Conservation (phyloP, 2,113 vertebrate genomes). For the Gymnarchus niloticus region DNA sequence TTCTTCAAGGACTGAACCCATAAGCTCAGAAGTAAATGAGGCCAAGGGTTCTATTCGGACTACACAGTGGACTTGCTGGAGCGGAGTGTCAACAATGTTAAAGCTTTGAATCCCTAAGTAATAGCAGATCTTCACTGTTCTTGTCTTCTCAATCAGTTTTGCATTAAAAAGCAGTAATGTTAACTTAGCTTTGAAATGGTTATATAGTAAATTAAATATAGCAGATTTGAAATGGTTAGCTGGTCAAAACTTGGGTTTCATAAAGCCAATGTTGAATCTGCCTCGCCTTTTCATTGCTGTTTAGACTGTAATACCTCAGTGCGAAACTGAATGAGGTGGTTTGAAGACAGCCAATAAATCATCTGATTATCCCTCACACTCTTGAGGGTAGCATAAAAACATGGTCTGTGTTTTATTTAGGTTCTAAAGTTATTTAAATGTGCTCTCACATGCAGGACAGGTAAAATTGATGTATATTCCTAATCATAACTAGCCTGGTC, state of each 20-base stretch:
- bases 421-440: not conserved
- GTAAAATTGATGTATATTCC: not conserved
- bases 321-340: not conserved
- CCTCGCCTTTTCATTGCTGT: not conserved
- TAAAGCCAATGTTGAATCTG: not conserved
- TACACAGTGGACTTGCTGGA: not conserved
- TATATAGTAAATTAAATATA: conserved; percentile 8
- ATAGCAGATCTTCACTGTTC: not conserved
- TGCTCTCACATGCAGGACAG: not conserved
- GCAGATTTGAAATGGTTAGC: conserved; percentile 7
- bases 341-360: conserved; percentile 35
- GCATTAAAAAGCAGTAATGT: not conserved
- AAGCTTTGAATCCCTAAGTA: not conserved
- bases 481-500: not conserved
- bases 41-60: not conserved
- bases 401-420: not conserved
- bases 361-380: conserved; percentile 19
- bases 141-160: not conserved
- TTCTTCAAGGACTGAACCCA: not conserved
- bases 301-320: not conserved
- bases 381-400: not conserved
- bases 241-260: conserved; percentile 2
- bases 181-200: conserved; percentile 2
- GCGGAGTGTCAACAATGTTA: not conserved
- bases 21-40: not conserved